These are phyloP conservation scores for Dasyurus viverrinus DNA, from an alignment of 2,113 vertebrate genomes.

Conservation along the genomic window DNA sequence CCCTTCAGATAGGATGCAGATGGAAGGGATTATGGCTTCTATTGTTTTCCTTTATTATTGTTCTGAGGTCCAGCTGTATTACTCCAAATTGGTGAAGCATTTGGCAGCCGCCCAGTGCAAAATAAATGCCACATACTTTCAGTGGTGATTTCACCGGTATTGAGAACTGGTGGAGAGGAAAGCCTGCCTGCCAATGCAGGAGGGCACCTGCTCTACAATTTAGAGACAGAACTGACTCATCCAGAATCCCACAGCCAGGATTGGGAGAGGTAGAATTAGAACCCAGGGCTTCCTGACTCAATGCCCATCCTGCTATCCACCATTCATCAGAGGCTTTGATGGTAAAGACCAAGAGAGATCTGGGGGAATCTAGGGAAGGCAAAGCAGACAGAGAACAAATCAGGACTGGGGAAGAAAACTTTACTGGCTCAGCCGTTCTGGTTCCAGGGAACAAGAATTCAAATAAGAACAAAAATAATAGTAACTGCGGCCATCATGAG, in stretches of 20 bases:
- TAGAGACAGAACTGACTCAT: not conserved
- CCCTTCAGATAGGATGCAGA: not conserved
- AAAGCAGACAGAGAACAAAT: not conserved
- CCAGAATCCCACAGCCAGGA: not conserved
- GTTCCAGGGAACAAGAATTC: not conserved
- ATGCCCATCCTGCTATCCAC: not conserved
- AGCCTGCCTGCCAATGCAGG: no score
- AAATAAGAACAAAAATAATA: not conserved
- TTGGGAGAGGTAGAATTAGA: no score
- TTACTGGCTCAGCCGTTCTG: not conserved
- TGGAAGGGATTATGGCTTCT: not conserved
- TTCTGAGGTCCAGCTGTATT: not conserved
- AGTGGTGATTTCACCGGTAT: not conserved
- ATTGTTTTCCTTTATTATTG: not conserved
- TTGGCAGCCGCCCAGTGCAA: not conserved
- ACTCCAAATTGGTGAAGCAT: not conserved
- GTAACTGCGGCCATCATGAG: fast-evolving
- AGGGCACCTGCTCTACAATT: not conserved
- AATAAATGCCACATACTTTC: not conserved
- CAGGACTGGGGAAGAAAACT: not conserved
- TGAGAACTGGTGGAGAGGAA: not conserved
- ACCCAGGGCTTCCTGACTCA: not conserved
- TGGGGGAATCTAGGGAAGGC: not conserved
- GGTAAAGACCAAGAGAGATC: not conserved
- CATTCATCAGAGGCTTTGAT: not conserved